Evolutionary conservation across 2,888 invertebrate genomes (phyloP), one percentile per base, ranked within the genome.

Genomic region (Phrixothrix hirtus): DNA sequence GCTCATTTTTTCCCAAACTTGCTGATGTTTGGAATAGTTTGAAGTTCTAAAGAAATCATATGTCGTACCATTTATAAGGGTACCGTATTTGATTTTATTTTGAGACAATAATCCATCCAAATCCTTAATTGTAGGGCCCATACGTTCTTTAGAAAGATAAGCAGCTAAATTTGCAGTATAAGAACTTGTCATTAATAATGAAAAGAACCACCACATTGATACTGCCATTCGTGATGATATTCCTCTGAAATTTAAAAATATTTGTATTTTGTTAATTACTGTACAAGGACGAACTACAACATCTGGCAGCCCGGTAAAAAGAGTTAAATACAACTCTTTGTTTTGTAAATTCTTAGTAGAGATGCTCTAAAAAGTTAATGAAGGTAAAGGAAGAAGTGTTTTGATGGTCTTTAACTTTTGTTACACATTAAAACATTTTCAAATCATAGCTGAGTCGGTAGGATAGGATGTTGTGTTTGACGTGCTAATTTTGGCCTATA

Each of bases 161-260:
- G 95, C 95, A 3, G 95, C 95, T 59, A 96, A 80, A 75, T 95
- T 95, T 25, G 95, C 95, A 1, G 95, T 95, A 74, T 96, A 96
- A 0, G 94, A 95, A 21, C 93, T 91, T 12, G 92, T 87, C 81
- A 95, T 87, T 73, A 95, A 93, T 44, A 93, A 78, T 0, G 92
- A 89, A 72, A 95, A 94, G 76, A 95, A 94, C 92, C 93, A 94
- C 93, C 91, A 91, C 83, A 92, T 87, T 1, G 91, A 90, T 0
- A 91, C 87, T 0, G 91, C 86, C 78, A 94, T 85, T 37, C 95
- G 82, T 0, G 95, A 93, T 0, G 94, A 94, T 16, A 89, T 85
- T 3, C 94, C 92, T 73, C 95, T 92, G 15, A 13, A 31, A 27
- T 27, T n/a, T n/a, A n/a, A n/a, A n/a, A n/a, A n/a, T n/a, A n/a